Base-by-base conservation (phyloP, 30 jellyfish, hydroid and myxozoan genomes). In the Sanderia malayensis region DNA sequence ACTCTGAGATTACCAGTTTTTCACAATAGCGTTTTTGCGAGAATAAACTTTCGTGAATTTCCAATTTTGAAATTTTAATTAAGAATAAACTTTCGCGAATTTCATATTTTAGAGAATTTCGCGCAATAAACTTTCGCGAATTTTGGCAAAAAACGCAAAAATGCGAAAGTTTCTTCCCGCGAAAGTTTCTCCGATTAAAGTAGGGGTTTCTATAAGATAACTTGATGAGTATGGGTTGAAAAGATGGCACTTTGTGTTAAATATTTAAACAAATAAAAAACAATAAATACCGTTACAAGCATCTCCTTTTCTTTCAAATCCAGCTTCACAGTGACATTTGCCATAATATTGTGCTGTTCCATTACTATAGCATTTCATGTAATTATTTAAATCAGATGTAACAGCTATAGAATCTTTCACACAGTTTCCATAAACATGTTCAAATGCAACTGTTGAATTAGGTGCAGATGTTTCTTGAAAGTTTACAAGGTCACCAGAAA, bases 301-400 rank as follows among this genome's bases (percentile, higher is more conserved):
- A 76, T n/a, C 33, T 76, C 52, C 52, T 9, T 18, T 63, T 30
- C 30, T 34, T 41, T 76, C 88, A 45, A n/a, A 76, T 19, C 88
- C 88, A 15, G 22, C 33, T 9, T 61, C 62, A 44, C 88, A 76
- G n/a, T 18, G 52, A 60, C 88, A 76, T 44, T 26, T 85, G 4
- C 88, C 88, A 76, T n/a, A 76, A 25, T 28, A 21, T 18, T 2
- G 24, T 17, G 47, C 68, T 31, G 82, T 76, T 20, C 88, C 88
- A 62, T 76, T 63, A 32, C 21, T 22, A 31, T 19, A 60, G 28
- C 88, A 76, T 4, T 20, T 21, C 58, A 63, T 64, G 47, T 9
- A 32, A 7, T 49, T 49, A 18, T 49, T 19, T 15, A 2, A 3
- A 18, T 55, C 45, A 2, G 72, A 18, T 4, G 19, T 9, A 4